A percentile compares a stretch with the other conserved stretches of the same genome.
Conservation (phyloP, 2,888 invertebrate species). For the Omphaloscelis lunosa region DNA sequence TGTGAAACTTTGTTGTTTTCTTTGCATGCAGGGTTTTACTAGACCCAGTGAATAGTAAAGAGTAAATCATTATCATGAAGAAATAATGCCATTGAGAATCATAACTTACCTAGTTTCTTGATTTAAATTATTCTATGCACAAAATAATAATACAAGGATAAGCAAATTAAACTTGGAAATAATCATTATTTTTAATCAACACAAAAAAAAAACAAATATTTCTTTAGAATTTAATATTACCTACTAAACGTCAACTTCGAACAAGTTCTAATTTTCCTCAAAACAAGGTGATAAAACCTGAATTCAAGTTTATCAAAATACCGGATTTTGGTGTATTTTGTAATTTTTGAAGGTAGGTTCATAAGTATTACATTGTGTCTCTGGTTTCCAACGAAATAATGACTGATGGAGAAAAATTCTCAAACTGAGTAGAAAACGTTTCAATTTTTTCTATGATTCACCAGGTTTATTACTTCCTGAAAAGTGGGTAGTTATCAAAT, state of each 20-base stretch:
- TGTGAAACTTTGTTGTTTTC: slow-evolving; percentile 62
- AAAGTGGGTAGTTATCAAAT: slow-evolving; percentile 3
- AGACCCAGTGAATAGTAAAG: neutral
- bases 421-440: neutral
- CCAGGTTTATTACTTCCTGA: neutral
- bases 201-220: neutral
- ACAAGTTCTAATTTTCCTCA: neutral
- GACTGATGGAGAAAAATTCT: neutral
- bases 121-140: neutral
- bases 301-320: neutral
- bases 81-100: neutral
- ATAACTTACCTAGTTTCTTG: neutral
- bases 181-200: neutral
- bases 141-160: neutral
- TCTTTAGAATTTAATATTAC: neutral
- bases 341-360: too few species aligned
- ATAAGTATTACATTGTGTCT: neutral
- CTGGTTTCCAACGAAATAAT: neutral
- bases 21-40: slow-evolving; percentile 4
- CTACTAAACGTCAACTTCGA: too few species aligned
- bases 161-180: neutral
- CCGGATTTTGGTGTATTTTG: neutral
- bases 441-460: neutral
- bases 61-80: neutral
- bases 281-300: neutral